Evolutionary conservation across 1,140 invertebrate species (phyloP).

Genomic region (Himalopsyche phryganea): DNA sequence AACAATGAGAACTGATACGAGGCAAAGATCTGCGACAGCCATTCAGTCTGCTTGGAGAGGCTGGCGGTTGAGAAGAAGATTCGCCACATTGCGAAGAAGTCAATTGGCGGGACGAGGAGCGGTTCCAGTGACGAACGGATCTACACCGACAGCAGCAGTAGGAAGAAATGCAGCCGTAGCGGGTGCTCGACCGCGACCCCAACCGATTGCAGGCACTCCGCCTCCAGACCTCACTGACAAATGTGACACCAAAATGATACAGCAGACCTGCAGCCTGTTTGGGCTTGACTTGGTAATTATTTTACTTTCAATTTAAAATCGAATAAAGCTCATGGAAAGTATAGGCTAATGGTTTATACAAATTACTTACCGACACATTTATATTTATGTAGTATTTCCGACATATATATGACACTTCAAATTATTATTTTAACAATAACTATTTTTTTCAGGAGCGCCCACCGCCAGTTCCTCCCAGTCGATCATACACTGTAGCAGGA

Average conservation of each 20-base stretch:
- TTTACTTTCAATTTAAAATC: too few species aligned
- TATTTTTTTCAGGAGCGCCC: conserved; percentile 69
- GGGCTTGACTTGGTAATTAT: conserved; percentile 76
- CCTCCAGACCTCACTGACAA: conserved; percentile 67
- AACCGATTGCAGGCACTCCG: conserved; percentile 80
- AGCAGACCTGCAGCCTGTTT: conserved; percentile 85
- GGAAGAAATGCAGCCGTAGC: conserved; percentile 37
- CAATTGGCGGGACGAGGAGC: conserved; percentile 13
- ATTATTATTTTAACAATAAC: neutral
- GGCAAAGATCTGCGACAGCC: conserved; percentile 70
- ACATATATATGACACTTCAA: too few species aligned
- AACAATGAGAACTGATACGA: conserved; percentile 69
- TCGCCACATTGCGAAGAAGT: conserved; percentile 58
- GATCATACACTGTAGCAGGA: conserved; percentile 84
- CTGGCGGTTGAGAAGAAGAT: conserved; percentile 67
- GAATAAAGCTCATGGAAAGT: too few species aligned
- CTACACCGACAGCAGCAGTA: conserved; percentile 36
- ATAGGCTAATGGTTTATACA: too few species aligned
- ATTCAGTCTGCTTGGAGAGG: conserved; percentile 83
- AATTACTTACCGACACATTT: too few species aligned
- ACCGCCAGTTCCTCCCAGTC: conserved; percentile 83
- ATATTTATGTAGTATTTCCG: too few species aligned
- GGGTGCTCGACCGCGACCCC: conserved; percentile 70
- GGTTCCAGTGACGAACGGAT: conserved; percentile 36
- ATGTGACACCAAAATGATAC: conserved; percentile 81